A percentile compares a stretch with the other conserved stretches of the same genome.
Conservation (phyloP, 2,797 vertebrate genomes). For the Sardinella longiceps region DNA sequence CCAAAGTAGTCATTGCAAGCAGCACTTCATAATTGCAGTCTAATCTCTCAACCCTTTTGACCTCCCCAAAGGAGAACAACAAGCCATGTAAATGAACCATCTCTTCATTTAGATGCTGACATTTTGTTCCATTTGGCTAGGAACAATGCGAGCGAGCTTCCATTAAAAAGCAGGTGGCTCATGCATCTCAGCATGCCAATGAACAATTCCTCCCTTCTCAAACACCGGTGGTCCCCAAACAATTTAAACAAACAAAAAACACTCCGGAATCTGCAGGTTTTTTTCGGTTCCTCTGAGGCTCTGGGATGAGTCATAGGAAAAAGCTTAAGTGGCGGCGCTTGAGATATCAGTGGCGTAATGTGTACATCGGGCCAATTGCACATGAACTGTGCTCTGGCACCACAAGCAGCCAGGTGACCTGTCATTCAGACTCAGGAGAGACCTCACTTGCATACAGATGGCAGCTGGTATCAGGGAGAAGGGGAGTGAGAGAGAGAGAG, state of each 20-base stretch:
- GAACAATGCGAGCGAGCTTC: slow-evolving; percentile 20
- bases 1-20: neutral
- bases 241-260: slow-evolving; percentile 16
- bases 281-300: slow-evolving; percentile 9
- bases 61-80: neutral
- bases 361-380: slow-evolving; percentile 13
- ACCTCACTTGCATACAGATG: slow-evolving; percentile 23
- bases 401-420: slow-evolving; percentile 18
- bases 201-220: slow-evolving; percentile 2
- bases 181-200: neutral
- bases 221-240: neutral
- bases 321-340: neutral
- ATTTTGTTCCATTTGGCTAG: neutral
- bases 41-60: slow-evolving; percentile 5
- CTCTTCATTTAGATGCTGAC: slow-evolving; percentile 14
- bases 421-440: slow-evolving; percentile 12
- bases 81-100: slow-evolving; percentile 8
- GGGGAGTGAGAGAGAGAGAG: neutral
- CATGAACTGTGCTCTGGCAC: slow-evolving; percentile 14
- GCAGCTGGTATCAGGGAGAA: slow-evolving; percentile 2
- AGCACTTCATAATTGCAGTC: slow-evolving; percentile 5
- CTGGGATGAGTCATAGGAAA: slow-evolving; percentile 9
- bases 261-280: slow-evolving; percentile 13
- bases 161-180: slow-evolving; percentile 24
- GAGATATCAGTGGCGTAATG: slow-evolving; percentile 5